Evolutionary conservation across 2,113 vertebrate genomes (phyloP).

Genomic region (Marmota monax): DNA sequence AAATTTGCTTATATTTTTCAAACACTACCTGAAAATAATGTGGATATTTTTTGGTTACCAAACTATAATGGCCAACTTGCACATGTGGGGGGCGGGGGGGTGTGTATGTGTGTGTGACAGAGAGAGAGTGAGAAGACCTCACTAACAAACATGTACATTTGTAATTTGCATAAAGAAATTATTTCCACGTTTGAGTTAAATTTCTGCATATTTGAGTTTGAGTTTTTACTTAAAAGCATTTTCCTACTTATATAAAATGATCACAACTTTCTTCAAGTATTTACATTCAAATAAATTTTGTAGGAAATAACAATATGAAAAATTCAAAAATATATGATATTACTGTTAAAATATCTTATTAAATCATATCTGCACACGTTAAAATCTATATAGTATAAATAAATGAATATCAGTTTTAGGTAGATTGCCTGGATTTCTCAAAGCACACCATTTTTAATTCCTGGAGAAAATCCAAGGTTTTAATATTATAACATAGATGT

Average conservation of each 20-base stretch:
- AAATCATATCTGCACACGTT: not conserved
- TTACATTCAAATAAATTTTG: conserved; percentile 31
- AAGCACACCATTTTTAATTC: not conserved
- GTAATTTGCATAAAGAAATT: not conserved
- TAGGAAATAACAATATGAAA: conserved; percentile 19
- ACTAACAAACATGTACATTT: not conserved
- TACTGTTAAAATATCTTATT: not conserved
- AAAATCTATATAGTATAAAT: not conserved
- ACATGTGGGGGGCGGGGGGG: not conserved
- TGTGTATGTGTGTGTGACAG: no score
- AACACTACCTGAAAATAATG: not conserved
- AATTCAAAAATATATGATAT: conserved; percentile 5
- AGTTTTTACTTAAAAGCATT: conserved; percentile 44
- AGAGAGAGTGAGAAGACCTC: not conserved
- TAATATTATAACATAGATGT: not conserved
- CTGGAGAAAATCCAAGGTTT: not conserved
- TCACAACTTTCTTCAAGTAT: not conserved
- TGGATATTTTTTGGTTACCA: not conserved
- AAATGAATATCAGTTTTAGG: not conserved
- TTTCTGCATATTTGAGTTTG: not conserved
- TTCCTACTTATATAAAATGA: not conserved
- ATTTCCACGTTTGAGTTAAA: not conserved
- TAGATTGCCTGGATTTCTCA: not conserved
- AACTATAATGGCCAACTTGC: not conserved
- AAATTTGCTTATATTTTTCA: conserved; percentile 38